These are phyloP conservation scores for Astropecten irregularis DNA, from an alignment of 53 echinoderm and acorn worm species.

Conservation along the genomic window DNA sequence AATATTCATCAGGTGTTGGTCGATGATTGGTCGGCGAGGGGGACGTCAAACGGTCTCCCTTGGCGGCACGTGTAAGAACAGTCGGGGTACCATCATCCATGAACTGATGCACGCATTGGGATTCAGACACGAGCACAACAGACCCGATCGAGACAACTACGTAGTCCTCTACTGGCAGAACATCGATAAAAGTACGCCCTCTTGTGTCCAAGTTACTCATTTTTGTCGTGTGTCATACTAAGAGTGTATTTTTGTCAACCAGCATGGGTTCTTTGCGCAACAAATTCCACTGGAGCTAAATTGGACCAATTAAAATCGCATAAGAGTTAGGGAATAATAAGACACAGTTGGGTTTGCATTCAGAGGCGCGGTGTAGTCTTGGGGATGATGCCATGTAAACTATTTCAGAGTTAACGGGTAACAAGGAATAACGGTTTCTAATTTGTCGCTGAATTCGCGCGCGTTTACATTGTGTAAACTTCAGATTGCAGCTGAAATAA, in stretches of 20 bases:
- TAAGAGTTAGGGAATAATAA: no score
- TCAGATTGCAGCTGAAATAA: no score
- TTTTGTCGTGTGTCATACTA: not conserved
- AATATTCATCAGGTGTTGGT: conserved; percentile 78
- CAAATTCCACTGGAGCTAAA: no score
- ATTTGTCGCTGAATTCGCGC: no score
- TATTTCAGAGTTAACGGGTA: no score
- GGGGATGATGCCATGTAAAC: no score
- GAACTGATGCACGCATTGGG: conserved; percentile 94
- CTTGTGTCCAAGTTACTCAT: not conserved
- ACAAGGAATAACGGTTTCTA: no score
- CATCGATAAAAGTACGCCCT: conserved; percentile 75
- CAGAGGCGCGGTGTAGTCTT: no score
- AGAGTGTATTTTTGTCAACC: not conserved
- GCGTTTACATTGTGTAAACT: no score
- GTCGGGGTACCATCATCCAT: conserved; percentile 90
- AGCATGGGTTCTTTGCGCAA: not conserved
- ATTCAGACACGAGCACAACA: conserved; percentile 88
- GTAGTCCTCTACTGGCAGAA: conserved; percentile 91
- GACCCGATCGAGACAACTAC: conserved; percentile 86
- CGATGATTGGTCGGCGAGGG: conserved; percentile 86
- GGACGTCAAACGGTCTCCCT: conserved; percentile 84
- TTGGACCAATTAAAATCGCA: no score
- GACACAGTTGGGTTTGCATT: no score
- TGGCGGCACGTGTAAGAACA: conserved; percentile 71